Evolutionary conservation across 2,888 invertebrate genomes (phyloP).

Genomic region (Stratiomys singularior): DNA sequence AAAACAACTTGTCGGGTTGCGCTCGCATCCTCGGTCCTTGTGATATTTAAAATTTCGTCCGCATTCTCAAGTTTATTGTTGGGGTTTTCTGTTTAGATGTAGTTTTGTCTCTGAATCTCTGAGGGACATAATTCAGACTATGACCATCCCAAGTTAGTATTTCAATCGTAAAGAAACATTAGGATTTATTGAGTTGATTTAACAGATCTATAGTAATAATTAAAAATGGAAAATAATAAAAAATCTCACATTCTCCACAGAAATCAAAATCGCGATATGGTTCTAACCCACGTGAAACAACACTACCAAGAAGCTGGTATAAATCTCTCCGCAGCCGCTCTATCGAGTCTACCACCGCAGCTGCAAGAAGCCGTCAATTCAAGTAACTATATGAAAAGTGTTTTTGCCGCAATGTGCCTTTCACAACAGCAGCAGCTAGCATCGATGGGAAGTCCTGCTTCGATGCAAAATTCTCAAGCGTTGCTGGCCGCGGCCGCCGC

Average conservation of each 20-base stretch:
- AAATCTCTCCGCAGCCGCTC: slow-evolving; percentile 43
- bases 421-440: slow-evolving; percentile 56
- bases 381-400: slow-evolving; percentile 62
- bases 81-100: too few species aligned
- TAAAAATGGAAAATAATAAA: neutral
- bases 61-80: too few species aligned
- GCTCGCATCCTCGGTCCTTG: too few species aligned
- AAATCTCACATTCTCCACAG: slow-evolving; percentile 60
- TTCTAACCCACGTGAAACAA: slow-evolving; percentile 74
- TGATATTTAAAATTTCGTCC: too few species aligned
- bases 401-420: slow-evolving; percentile 64
- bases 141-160: too few species aligned
- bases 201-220: neutral
- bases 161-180: too few species aligned
- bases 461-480: neutral
- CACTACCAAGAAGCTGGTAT: slow-evolving; percentile 67
- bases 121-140: too few species aligned
- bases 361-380: slow-evolving; percentile 61
- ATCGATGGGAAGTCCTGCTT: slow-evolving; percentile 7
- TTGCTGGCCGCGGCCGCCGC: slow-evolving; percentile 6
- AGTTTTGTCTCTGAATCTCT: too few species aligned
- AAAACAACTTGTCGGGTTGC: too few species aligned
- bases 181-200: slow-evolving; percentile 29
- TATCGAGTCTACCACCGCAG: slow-evolving; percentile 52
- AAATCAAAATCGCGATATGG: slow-evolving; percentile 73